Conservation (phyloP, 2,797 vertebrate genomes). For the Vultur gryphus region DNA sequence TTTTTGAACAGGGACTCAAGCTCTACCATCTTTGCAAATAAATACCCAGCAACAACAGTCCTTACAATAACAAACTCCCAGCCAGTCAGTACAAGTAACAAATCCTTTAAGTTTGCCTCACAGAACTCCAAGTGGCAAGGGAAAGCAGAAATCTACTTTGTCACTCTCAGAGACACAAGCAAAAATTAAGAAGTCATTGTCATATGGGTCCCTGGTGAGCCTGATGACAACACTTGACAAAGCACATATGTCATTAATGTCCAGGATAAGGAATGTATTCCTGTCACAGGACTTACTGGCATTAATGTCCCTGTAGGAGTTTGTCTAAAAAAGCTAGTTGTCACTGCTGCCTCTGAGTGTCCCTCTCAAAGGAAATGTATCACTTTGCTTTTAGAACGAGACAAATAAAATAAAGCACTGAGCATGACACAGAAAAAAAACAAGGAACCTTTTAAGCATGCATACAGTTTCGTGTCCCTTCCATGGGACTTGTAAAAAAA, state of each 20-base stretch:
- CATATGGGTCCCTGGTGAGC: neutral
- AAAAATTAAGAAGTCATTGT: slow-evolving; percentile 47
- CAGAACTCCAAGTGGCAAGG: neutral
- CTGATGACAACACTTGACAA: slow-evolving; percentile 28
- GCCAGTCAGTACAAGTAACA: neutral
- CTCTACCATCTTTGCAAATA: neutral
- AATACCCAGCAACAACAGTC: neutral
- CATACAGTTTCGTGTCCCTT: neutral
- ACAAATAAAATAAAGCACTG: slow-evolving; percentile 53
- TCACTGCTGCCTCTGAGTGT: slow-evolving; percentile 22
- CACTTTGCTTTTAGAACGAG: slow-evolving; percentile 32
- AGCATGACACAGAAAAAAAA: neutral
- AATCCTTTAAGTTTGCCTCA: neutral
- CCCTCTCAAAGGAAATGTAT: slow-evolving; percentile 38
- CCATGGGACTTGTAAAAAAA: neutral
- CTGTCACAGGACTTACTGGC: neutral
- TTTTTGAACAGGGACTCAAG: neutral
- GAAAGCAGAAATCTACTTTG: slow-evolving; percentile 1
- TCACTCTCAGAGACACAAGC: neutral
- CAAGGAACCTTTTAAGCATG: neutral
- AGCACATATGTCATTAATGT: neutral
- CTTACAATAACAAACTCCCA: neutral
- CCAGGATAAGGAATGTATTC: slow-evolving; percentile 15
- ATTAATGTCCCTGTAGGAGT: slow-evolving; percentile 19
- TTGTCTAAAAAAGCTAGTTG: slow-evolving; percentile 48